phyloP scores from a whole-genome alignment of 2,113 vertebrate genomes.

The Scytalopus superciliaris region DNA sequence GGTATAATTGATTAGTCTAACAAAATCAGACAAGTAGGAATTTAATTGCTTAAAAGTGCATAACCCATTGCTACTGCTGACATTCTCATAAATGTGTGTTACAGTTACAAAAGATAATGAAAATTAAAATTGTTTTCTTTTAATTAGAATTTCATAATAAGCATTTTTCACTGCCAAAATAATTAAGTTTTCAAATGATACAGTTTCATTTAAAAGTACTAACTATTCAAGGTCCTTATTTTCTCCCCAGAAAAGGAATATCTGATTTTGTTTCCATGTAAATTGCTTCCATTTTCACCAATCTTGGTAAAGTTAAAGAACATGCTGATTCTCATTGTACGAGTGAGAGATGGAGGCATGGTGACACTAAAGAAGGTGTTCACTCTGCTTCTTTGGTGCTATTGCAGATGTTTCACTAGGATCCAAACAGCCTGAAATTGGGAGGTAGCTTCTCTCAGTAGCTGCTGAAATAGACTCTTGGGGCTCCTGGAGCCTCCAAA shows the following conservation, averaged over 20 bases:
- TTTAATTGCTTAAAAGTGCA: conserved; percentile 74
- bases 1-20: conserved; percentile 76
- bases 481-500: not conserved
- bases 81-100: conserved; percentile 45
- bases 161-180: conserved; percentile 61
- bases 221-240: not conserved
- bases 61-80: conserved; percentile 56
- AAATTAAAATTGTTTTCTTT: conserved; percentile 64
- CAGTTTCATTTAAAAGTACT: conserved; percentile 35
- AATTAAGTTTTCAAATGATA: conserved; percentile 40
- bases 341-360: not conserved
- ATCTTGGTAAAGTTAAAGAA: not conserved
- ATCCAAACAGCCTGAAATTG: not conserved
- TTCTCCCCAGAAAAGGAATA: not conserved
- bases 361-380: not conserved
- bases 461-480: not conserved
- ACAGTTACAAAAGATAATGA: conserved; percentile 46
- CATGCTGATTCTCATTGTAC: not conserved
- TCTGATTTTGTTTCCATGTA: not conserved
- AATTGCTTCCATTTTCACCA: not conserved
- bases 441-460: not conserved
- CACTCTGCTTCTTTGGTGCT: not conserved
- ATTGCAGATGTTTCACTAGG: not conserved
- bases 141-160: conserved; percentile 48
- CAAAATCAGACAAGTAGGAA: conserved; percentile 74